Percentiles rank a stretch among this genome's conserved stretches.
Evolutionary conservation across 2,113 vertebrate genomes (phyloP).

Genomic region (Orthonyx spaldingii): DNA sequence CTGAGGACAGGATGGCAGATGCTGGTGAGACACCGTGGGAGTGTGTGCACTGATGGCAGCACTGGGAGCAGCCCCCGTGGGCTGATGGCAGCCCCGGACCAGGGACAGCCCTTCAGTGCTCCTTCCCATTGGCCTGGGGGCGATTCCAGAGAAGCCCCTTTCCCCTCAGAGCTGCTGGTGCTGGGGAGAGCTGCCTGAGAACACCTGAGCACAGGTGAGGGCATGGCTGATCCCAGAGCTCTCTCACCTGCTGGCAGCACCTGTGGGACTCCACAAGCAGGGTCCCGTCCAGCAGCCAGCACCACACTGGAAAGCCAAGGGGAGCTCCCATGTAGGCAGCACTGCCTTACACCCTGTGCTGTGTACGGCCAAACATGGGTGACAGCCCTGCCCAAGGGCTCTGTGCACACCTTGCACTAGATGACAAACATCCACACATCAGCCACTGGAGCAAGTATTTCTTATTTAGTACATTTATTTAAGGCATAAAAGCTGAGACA

Average conservation of each 20-base stretch:
- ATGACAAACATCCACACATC: not conserved
- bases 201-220: not conserved
- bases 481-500: not conserved
- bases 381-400: not conserved
- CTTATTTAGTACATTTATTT: not conserved
- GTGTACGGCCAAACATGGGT: rapidly evolving
- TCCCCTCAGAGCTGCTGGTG: not conserved
- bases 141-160: not conserved
- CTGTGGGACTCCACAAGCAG: not conserved
- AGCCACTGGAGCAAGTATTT: not conserved
- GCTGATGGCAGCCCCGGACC: not conserved
- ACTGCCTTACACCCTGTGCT: not conserved
- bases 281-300: not conserved
- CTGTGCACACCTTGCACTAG: not conserved
- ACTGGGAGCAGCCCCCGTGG: rapidly evolving
- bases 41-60: rapidly evolving
- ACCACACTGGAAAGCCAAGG: not conserved
- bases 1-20: not conserved
- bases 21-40: not conserved
- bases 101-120: rapidly evolving
- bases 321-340: rapidly evolving
- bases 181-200: not conserved
- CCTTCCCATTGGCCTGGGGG: rapidly evolving
- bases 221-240: not conserved
- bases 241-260: not conserved